Conservation (phyloP, 2,888 invertebrate species). For the Tetranychus truncatus region DNA sequence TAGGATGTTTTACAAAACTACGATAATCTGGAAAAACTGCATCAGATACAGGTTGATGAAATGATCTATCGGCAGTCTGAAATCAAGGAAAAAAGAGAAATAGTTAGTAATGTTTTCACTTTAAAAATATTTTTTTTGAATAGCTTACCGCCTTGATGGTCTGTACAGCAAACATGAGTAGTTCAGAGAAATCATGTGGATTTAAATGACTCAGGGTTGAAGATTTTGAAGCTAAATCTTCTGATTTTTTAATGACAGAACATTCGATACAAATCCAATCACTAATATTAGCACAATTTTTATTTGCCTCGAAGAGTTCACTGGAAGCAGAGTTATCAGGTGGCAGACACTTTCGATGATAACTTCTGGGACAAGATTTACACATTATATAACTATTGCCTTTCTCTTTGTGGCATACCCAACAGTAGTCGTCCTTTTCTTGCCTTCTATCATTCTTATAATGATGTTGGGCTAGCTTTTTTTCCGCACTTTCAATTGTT, state of each 20-base stretch:
- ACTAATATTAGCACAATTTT: slow-evolving; percentile 29
- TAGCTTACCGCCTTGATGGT: slow-evolving; percentile 44
- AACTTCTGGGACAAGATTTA: slow-evolving; percentile 63
- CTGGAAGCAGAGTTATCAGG: slow-evolving; percentile 21
- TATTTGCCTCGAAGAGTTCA: slow-evolving; percentile 19
- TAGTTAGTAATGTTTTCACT: neutral
- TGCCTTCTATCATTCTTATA: neutral
- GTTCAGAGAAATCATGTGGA: slow-evolving; percentile 52
- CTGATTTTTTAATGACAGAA: slow-evolving; percentile 48
- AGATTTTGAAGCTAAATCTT: slow-evolving; percentile 43
- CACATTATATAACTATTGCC: slow-evolving; percentile 34
- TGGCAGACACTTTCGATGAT: slow-evolving; percentile 53
- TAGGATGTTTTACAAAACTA: slow-evolving; percentile 66
- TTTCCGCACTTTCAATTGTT: neutral
- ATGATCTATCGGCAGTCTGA: slow-evolving; percentile 34
- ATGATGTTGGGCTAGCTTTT: neutral
- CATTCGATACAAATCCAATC: slow-evolving; percentile 81
- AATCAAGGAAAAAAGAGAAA: neutral
- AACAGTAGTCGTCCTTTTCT: slow-evolving; percentile 56
- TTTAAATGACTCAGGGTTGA: slow-evolving; percentile 52
- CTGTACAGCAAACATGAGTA: slow-evolving; percentile 57
- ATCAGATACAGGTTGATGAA: slow-evolving; percentile 53
- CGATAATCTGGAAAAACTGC: slow-evolving; percentile 52
- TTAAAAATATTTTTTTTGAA: neutral
- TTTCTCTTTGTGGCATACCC: slow-evolving; percentile 63